These are phyloP conservation scores for Melipona bicolor DNA, from an alignment of 2,888 invertebrate genomes.

Conservation along the genomic window DNA sequence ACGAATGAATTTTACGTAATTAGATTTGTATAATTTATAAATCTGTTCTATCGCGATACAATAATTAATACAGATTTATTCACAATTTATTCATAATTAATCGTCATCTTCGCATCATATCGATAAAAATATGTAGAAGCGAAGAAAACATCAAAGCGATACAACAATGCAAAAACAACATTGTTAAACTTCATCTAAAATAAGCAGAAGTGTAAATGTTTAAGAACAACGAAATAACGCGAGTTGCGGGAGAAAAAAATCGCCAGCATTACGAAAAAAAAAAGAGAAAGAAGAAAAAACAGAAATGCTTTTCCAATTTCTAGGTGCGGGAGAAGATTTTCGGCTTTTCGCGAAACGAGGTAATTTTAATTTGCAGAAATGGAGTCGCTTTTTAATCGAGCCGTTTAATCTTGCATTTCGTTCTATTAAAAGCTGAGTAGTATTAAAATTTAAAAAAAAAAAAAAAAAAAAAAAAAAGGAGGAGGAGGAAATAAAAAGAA, in stretches of 20 bases:
- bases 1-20: background rate
- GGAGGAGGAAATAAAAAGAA: background rate
- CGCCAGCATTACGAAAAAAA: background rate
- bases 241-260: constrained; percentile 1
- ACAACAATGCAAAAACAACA: background rate
- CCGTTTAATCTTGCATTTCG: background rate
- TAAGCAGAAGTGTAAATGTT: background rate
- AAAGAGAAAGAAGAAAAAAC: background rate
- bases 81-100: background rate
- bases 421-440: background rate
- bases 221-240: background rate
- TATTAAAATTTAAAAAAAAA: background rate
- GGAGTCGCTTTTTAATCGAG: background rate
- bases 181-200: no score
- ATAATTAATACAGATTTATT: no score
- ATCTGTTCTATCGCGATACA: background rate
- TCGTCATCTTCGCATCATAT: background rate
- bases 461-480: no score
- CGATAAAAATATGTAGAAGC: background rate
- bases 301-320: background rate
- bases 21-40: background rate
- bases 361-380: constrained; percentile 16
- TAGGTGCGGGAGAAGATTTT: background rate
- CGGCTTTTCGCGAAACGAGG: background rate
- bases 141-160: background rate